A percentile compares a stretch with the other conserved stretches of the same genome.
Conservation (phyloP, 2,888 invertebrate genomes). For the Masnerella sp. region DNA sequence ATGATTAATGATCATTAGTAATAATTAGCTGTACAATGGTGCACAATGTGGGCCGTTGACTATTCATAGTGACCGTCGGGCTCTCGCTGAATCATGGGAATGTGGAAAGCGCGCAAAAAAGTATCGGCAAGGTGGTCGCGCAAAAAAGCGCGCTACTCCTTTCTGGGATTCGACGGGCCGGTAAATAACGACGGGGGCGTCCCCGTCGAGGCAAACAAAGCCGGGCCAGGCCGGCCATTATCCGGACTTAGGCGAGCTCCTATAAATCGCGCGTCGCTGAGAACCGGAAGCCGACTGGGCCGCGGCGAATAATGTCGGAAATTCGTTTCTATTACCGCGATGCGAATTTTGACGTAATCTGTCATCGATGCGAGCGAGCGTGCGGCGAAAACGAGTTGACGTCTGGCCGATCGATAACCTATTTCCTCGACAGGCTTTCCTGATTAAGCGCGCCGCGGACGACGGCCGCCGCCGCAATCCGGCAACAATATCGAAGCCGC, state of each 20-base stretch:
- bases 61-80: slow-evolving; percentile 1
- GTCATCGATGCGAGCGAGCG: slow-evolving; percentile 58
- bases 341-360: slow-evolving; percentile 68
- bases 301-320: slow-evolving; percentile 69
- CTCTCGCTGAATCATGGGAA: slow-evolving; percentile 20
- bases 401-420: slow-evolving; percentile 73
- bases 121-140: slow-evolving; percentile 9
- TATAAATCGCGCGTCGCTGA: slow-evolving; percentile 43
- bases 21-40: slow-evolving; percentile 13
- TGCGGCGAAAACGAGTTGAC: slow-evolving; percentile 68
- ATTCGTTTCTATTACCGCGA: slow-evolving; percentile 71
- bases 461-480: slow-evolving; percentile 60
- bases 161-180: slow-evolving; percentile 31
- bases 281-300: slow-evolving; percentile 46
- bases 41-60: not conserved
- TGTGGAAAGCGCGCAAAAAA: slow-evolving; percentile 10
- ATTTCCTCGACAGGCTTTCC: slow-evolving; percentile 72
- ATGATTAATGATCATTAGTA: slow-evolving; percentile 12
- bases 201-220: slow-evolving; percentile 39
- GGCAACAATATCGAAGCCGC: slow-evolving; percentile 47
- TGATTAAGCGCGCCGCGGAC: slow-evolving; percentile 68
- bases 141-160: slow-evolving; percentile 40
- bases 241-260: slow-evolving; percentile 37
- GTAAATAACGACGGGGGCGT: slow-evolving; percentile 43
- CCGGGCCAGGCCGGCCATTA: slow-evolving; percentile 1